A percentile compares a stretch with the other conserved stretches of the same genome.
Evolutionary conservation across 2,888 invertebrate genomes (phyloP).

Genomic region (Drosophila neonasuta): DNA sequence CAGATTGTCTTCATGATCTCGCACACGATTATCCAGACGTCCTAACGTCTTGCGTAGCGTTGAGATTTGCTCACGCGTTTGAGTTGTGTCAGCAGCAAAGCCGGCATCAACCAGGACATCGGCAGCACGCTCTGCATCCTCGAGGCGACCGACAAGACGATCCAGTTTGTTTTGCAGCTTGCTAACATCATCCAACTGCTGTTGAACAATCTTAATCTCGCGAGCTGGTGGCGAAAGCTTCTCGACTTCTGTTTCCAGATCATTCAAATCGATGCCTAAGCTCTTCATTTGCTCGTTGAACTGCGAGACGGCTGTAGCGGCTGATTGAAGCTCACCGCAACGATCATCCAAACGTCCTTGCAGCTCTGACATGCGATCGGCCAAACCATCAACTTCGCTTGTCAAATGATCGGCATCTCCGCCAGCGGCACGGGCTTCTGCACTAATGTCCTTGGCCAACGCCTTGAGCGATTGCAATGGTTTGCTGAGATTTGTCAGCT

Average conservation of each 20-base stretch:
- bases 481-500: conserved; percentile 89
- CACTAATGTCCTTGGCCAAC: conserved; percentile 88
- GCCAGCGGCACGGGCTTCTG: conserved; percentile 89
- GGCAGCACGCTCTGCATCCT: conserved; percentile 87
- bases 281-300: conserved; percentile 94
- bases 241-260: conserved; percentile 92
- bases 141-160: conserved; percentile 86
- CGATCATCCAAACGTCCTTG: conserved; percentile 90
- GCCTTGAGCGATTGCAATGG: conserved; percentile 85
- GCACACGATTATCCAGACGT: conserved; percentile 90
- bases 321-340: conserved; percentile 90
- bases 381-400: conserved; percentile 89
- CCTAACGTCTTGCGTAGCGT: conserved; percentile 90
- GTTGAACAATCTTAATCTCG: conserved; percentile 91
- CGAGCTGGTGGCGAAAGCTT: conserved; percentile 93
- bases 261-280: conserved; percentile 89
- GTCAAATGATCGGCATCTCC: conserved; percentile 89
- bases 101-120: conserved; percentile 92
- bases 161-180: conserved; percentile 87
- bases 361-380: conserved; percentile 89
- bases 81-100: conserved; percentile 91
- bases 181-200: conserved; percentile 91
- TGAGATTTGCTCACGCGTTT: conserved; percentile 90
- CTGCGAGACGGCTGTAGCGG: conserved; percentile 92
- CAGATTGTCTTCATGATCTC: conserved; percentile 90